These are phyloP conservation scores for Neofelis nebulosa DNA, from an alignment of 2,113 vertebrate genomes.

Conservation along the genomic window DNA sequence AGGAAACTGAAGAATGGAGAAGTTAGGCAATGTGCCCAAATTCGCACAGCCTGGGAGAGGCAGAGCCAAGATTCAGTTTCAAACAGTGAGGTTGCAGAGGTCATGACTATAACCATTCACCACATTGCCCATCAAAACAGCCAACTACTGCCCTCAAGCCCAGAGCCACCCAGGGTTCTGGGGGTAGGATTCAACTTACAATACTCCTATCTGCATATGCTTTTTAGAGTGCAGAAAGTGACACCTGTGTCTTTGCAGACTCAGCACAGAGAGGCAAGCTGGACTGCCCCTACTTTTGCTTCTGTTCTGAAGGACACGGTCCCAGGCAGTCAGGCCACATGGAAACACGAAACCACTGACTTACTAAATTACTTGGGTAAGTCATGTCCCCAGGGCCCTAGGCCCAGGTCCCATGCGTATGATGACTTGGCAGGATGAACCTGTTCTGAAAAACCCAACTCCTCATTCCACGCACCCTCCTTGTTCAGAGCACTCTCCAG, in stretches of 20 bases:
- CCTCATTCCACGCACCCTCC: accelerated
- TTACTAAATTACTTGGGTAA: background rate
- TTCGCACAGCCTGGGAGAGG: background rate
- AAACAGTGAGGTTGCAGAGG: background rate
- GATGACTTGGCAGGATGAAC: background rate
- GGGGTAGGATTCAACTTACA: background rate
- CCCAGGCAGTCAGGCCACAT: background rate
- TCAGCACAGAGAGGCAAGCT: background rate
- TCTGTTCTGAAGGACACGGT: background rate
- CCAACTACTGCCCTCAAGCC: background rate
- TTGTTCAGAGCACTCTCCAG: background rate
- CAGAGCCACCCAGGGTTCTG: background rate
- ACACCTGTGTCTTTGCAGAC: background rate
- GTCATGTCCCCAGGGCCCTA: background rate
- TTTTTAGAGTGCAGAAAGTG: background rate
- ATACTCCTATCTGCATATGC: background rate
- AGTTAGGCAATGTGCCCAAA: background rate
- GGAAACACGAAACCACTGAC: background rate
- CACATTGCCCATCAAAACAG: background rate
- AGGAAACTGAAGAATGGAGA: background rate
- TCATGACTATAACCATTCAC: background rate
- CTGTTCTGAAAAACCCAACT: background rate
- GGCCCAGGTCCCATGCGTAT: background rate
- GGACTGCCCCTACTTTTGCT: background rate
- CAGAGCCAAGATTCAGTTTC: background rate